Evolutionary conservation across 1,140 invertebrate species (phyloP).

Genomic region (Parasteatoda tepidariorum): DNA sequence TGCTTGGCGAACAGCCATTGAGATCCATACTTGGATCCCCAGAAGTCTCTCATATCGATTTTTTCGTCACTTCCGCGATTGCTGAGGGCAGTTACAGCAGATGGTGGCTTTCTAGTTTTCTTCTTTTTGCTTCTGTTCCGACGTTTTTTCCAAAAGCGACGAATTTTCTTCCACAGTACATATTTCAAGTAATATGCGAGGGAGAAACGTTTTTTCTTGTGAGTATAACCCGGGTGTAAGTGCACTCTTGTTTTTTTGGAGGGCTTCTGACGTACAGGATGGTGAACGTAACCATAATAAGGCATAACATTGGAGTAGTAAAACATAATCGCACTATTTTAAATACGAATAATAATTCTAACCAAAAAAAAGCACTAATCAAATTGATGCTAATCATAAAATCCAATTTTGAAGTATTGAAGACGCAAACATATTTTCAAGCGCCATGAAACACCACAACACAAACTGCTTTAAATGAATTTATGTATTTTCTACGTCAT

Average conservation of each 20-base stretch:
- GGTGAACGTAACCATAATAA: background rate
- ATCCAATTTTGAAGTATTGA: too few species aligned
- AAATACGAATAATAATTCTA: background rate
- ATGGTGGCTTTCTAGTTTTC: background rate
- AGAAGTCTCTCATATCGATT: slow-evolving; percentile 34
- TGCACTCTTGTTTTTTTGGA: background rate
- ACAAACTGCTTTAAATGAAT: too few species aligned
- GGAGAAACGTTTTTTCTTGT: slow-evolving; percentile 42
- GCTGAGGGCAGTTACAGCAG: background rate
- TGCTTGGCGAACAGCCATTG: slow-evolving; percentile 53
- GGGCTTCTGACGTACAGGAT: background rate
- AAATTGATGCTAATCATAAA: too few species aligned
- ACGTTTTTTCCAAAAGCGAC: slow-evolving; percentile 30
- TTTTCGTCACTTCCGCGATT: slow-evolving; percentile 37
- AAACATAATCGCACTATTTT: background rate
- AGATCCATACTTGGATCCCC: slow-evolving; percentile 46
- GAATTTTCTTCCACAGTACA: slow-evolving; percentile 33
- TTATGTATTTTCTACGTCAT: too few species aligned
- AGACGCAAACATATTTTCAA: too few species aligned
- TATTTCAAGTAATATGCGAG: slow-evolving; percentile 47
- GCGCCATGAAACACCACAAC: too few species aligned
- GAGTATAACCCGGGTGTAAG: background rate
- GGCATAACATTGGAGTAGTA: slow-evolving; percentile 31
- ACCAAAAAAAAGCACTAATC: background rate
- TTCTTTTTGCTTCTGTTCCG: slow-evolving; percentile 10